Base-by-base conservation (phyloP, 2,888 invertebrate genomes). In the Cremastinae sp. region DNA sequence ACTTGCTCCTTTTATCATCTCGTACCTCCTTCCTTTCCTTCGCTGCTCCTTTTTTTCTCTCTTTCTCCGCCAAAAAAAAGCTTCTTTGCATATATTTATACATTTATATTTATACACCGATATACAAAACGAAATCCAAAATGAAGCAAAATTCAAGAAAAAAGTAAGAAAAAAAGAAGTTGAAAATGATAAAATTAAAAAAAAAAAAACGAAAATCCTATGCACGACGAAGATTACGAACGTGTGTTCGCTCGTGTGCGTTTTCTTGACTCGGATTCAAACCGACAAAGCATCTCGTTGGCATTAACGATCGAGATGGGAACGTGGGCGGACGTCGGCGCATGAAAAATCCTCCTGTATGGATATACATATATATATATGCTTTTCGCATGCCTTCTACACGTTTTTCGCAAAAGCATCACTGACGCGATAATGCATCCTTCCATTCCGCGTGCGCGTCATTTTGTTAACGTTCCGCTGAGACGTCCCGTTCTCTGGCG, bases 351-450 rank as follows among this genome's bases (percentile, higher is more conserved):
- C 74, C 73, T 75, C 75, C 80, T 79, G n/a, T n/a, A n/a, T n/a
- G n/a, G n/a, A n/a, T n/a, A n/a, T n/a, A n/a, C n/a, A n/a, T n/a
- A n/a, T n/a, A n/a, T n/a, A n/a, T n/a, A n/a, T n/a, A 65, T 79
- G 75, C 74, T 75, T 68, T 75, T 65, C 68, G 64, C 72, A 75
- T 38, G 12, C 49, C 47, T 47, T 18, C 10, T 14, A 22, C n/a
- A 59, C 18, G 68, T 34, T 43, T 75, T 80, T 81, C 75, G 36
- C 36, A 68, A 73, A 72, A 70, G 56, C 59, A 75, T 74, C 77
- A 75, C 77, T 86, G 86, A 87, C 85, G 85, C 83, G 85, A 85
- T 86, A 86, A 87, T 87, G 34, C 8, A 87, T 85, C 82, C 85
- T 84, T 81, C 71, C 62, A 62, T 80, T 78, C 74, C 66, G 61